Conservation (phyloP, 2,797 vertebrate species). For the Lutjanus argentimaculatus region DNA sequence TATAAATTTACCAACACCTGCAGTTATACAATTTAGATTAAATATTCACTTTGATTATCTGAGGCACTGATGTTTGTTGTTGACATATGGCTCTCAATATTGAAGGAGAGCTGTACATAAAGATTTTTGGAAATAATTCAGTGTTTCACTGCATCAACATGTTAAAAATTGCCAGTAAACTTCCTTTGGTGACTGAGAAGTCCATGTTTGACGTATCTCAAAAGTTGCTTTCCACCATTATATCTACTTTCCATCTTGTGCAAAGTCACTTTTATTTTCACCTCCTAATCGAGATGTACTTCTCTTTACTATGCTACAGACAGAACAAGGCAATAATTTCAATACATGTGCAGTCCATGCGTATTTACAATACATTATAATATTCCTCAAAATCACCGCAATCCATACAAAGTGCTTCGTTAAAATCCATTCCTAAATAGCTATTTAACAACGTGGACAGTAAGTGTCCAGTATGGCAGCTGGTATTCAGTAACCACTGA, state of each 20-base stretch:
- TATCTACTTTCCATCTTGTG: constrained; percentile 62
- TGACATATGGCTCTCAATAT: constrained; percentile 71
- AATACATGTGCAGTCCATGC: constrained; percentile 81
- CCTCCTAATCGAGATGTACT: constrained; percentile 59
- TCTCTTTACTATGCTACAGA: constrained; percentile 84
- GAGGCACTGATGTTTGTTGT: constrained; percentile 84
- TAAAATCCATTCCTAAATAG: constrained; percentile 82
- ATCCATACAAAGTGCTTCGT: constrained; percentile 86
- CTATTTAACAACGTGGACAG: constrained; percentile 75
- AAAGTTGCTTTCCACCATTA: constrained; percentile 44
- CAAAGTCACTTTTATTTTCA: constrained; percentile 68
- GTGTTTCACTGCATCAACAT: constrained; percentile 65
- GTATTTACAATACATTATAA: constrained; percentile 80
- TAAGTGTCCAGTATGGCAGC: constrained; percentile 85
- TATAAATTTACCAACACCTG: constrained; percentile 81
- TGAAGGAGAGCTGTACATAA: constrained; percentile 69
- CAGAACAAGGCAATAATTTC: constrained; percentile 80
- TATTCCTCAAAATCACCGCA: constrained; percentile 79
- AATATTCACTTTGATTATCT: constrained; percentile 80
- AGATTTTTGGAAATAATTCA: constrained; percentile 71
- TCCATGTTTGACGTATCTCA: constrained; percentile 54
- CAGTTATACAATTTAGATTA: constrained; percentile 80
- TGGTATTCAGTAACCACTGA: constrained; percentile 88
- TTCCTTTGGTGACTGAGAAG: constrained; percentile 75
- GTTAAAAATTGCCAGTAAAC: constrained; percentile 77